Base-by-base conservation (phyloP, 2,113 vertebrate genomes). In the Rissa tridactyla region DNA sequence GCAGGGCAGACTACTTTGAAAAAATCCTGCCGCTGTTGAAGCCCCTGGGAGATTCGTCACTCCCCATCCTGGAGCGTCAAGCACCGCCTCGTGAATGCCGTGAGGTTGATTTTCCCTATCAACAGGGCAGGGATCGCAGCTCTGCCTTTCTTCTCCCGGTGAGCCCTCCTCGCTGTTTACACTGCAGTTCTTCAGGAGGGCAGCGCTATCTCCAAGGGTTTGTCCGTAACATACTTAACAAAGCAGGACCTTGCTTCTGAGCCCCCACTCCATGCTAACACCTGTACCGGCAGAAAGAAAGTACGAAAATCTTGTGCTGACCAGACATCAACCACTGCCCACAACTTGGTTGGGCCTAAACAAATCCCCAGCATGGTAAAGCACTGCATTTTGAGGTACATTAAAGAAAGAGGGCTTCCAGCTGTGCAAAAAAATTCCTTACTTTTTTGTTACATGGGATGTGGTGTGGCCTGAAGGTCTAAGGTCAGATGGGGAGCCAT, bases 81-180 rank as follows among this genome's bases (percentile, higher is more conserved):
- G 40, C 11, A 13, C 36, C 6, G 9, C 47, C 25, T 30, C 15
- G 29, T 4, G 10, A 69, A 49, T 1, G 5, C 22, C 3, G 0
- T 40, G n/a, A 55, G 30, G 52, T 19, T 85, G 52, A 36, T 49
- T 66, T 66, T 72, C 30, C 21, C 73, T n/a, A 3, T 34, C 26
- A 4, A 15, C 36, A 18, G 15, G 25, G 25, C 5, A 1, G 20
- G 38, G 25, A 54, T 22, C 0, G 2, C 47, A 60, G 27, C 22
- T 22, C 60, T 32, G 38, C 40, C 26, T 66, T 40, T 51, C 46
- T 62, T 25, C 58, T 44, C 11, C 8, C 0, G 1, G 11, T 29
- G 34, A 77, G 36, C 11, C 26, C 29, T 65, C 23, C 34, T 54
- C 52, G 20, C 26, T 61, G 27, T 36, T 36, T 42, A 27, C 46